phyloP scores from a whole-genome alignment of 92 coral and sea anemone species.

The Actinernus sp. region DNA sequence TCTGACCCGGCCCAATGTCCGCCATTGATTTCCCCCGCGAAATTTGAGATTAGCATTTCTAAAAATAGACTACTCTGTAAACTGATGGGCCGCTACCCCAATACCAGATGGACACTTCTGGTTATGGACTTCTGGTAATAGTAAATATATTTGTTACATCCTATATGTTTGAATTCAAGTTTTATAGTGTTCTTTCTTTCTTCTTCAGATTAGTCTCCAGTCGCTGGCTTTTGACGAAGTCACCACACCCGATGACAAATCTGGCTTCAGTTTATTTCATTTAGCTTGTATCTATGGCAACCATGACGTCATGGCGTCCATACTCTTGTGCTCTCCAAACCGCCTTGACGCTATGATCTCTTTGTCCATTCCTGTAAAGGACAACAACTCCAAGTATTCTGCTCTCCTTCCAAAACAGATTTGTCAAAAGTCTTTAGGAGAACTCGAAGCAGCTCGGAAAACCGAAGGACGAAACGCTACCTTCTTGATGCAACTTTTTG shows the following conservation, averaged over 20 bases:
- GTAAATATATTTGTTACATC: too few species aligned
- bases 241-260: slow-evolving; percentile 12
- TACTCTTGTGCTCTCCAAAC: slow-evolving; percentile 58
- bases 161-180: too few species aligned
- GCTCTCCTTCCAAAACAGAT: slow-evolving; percentile 22
- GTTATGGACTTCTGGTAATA: too few species aligned
- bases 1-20: too few species aligned
- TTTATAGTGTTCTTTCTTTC: background rate
- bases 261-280: slow-evolving; percentile 43
- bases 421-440: background rate
- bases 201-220: slow-evolving; percentile 9
- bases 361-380: slow-evolving; percentile 19
- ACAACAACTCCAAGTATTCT: background rate
- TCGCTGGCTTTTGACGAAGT: slow-evolving; percentile 58
- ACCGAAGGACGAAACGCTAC: background rate
- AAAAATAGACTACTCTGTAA: too few species aligned
- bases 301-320: slow-evolving; percentile 14
- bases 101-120: too few species aligned
- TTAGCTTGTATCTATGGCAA: slow-evolving; percentile 45
- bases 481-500: background rate
- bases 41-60: too few species aligned
- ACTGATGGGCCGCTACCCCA: too few species aligned
- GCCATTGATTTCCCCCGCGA: too few species aligned
- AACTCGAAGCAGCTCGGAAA: background rate
- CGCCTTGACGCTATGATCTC: slow-evolving; percentile 51